Evolutionary conservation across 2,113 vertebrate genomes (phyloP), one percentile per base, ranked within the genome.

Genomic region (Anhinga anhinga): DNA sequence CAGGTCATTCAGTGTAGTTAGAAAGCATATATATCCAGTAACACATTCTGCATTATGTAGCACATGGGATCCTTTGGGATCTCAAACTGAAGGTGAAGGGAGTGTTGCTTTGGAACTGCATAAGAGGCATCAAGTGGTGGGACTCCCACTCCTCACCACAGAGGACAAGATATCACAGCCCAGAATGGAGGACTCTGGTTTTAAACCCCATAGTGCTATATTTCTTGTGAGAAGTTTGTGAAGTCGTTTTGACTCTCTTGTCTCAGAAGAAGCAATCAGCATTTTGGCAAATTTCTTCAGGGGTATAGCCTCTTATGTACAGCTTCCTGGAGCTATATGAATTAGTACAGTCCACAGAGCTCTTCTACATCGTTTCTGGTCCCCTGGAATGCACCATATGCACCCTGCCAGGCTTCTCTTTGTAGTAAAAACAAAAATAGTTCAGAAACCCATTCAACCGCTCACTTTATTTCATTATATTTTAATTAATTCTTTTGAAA

Each of bases 401-500:
- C 82, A 47, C 73, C 86, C 90, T 87, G 78, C 65, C 89, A 81
- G 88, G 59, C 36, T 86, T 77, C 52, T 80, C 13, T 84, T 63
- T 20, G 7, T 22, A 61, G 85, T 44, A 56, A 94, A 91, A 95
- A 63, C 11, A 6, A 94, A 97, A 93, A 59, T 15, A 47, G 53
- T 42, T 90, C 63, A 20, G 32, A 90, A 95, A 95, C 27, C 47
- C 78, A 65, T 86, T 90, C 89, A 95, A 83, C 40, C 0, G 0
- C 38, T 86, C 30, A 16, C 63, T 95, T 92, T 62, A 79, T 95
- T 95, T 93, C 58, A 79, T 94, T 91, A 45, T 87, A 86, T 95
- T 95, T 96, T 95, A 96, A 97, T 97, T 94, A 96, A 94, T 95
- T 84, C 59, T 93, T 95, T 80, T 82, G 61, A 96, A 96, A 95